Evolutionary conservation across 2,888 invertebrate genomes (phyloP).

Genomic region (Leucoma salicis): DNA sequence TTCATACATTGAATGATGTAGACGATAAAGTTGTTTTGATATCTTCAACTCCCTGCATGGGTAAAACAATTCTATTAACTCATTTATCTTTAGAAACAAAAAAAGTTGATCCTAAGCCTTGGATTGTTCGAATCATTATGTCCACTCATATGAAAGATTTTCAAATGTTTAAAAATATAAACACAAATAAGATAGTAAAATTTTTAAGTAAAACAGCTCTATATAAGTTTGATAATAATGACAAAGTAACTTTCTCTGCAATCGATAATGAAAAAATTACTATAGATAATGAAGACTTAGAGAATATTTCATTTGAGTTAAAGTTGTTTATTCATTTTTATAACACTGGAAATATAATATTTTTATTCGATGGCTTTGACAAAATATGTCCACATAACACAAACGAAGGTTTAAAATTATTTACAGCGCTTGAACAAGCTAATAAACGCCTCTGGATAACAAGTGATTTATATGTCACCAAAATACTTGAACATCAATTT

Average conservation of each 20-base stretch:
- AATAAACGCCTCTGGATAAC: constrained; percentile 43
- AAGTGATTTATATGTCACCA: constrained; percentile 32
- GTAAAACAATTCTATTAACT: constrained; percentile 41
- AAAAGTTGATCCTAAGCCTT: constrained; percentile 26
- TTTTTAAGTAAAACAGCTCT: constrained; percentile 39
- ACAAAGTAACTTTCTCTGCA: constrained; percentile 20
- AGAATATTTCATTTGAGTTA: constrained; percentile 34
- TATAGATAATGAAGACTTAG: constrained; percentile 9
- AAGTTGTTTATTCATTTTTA: constrained; percentile 39
- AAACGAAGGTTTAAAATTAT: constrained; percentile 33
- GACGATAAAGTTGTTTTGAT: constrained; percentile 35
- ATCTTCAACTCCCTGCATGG: constrained; percentile 38
- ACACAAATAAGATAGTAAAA: constrained; percentile 19
- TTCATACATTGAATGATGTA: constrained; percentile 36
- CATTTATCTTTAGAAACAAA: constrained; percentile 42
- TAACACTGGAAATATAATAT: constrained; percentile 34
- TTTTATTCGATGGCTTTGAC: constrained; percentile 45
- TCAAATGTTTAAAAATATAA: constrained; percentile 24
- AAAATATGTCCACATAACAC: constrained; percentile 39
- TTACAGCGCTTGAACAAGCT: constrained; percentile 29
- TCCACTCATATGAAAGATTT: constrained; percentile 32
- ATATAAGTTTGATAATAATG: constrained; percentile 20
- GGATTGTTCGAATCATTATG: constrained; percentile 43
- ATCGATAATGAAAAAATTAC: constrained; percentile 17
- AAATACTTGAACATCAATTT: constrained; percentile 31